These are phyloP conservation scores for Entomyzon cyanotis DNA, from an alignment of 2,113 vertebrate genomes.

Conservation along the genomic window DNA sequence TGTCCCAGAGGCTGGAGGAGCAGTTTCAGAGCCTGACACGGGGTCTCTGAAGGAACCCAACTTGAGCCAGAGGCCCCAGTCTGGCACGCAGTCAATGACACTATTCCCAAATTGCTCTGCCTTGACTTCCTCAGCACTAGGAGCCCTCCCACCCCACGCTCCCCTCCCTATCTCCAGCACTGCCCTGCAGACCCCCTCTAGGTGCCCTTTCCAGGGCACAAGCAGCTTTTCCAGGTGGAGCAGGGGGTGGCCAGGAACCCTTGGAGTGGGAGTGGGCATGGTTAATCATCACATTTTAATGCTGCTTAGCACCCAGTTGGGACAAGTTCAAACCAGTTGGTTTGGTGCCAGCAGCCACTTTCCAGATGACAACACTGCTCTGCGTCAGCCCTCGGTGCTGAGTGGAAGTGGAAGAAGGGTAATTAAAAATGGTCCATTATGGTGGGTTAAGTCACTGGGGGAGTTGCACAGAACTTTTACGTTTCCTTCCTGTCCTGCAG, in stretches of 20 bases:
- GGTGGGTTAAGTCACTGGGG: neutral
- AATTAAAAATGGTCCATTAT: neutral
- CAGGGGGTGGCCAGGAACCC: neutral
- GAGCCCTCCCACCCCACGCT: neutral
- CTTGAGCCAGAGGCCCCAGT: fast-evolving
- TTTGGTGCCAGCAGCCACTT: slow-evolving; percentile 14
- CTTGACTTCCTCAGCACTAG: neutral
- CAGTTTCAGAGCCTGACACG: neutral
- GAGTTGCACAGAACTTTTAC: neutral
- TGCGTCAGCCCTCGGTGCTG: slow-evolving; percentile 15
- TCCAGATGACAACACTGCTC: slow-evolving; percentile 36
- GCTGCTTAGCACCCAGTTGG: slow-evolving; percentile 14
- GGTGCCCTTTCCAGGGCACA: neutral
- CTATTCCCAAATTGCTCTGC: neutral
- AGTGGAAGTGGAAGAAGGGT: slow-evolving; percentile 2
- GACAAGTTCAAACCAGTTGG: slow-evolving; percentile 23
- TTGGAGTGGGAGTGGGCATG: neutral
- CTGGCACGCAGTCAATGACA: fast-evolving
- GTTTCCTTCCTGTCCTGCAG: neutral
- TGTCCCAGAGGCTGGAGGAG: neutral
- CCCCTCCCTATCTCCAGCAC: neutral
- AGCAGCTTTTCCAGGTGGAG: neutral
- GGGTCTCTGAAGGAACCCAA: neutral
- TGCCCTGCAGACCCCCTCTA: neutral
- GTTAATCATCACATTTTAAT: neutral